A percentile compares a stretch with the other conserved stretches of the same genome.
Conservation (phyloP, 1,140 invertebrate species). For the Drosophila nigrodunni region DNA sequence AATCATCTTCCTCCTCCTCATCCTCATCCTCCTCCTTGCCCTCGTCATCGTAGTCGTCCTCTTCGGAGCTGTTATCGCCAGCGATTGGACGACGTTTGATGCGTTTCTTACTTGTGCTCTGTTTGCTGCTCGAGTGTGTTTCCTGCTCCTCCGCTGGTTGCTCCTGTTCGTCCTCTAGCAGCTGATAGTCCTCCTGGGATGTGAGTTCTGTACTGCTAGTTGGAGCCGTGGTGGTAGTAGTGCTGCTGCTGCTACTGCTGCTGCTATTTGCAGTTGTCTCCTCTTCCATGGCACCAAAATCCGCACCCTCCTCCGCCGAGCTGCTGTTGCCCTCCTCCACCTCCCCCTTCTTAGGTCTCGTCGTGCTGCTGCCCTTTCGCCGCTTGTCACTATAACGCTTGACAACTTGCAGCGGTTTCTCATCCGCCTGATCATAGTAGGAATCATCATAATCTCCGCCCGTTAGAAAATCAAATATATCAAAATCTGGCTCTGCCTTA, state of each 20-base stretch:
- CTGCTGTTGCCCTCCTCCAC: conserved; percentile 58
- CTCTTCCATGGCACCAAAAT: conserved; percentile 72
- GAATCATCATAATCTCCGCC: conserved; percentile 57
- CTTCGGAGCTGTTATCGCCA: conserved; percentile 36
- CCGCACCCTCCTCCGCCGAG: conserved; percentile 72
- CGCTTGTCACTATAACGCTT: background rate
- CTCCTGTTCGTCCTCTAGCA: conserved; percentile 8
- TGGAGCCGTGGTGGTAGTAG: background rate
- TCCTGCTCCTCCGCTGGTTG: background rate
- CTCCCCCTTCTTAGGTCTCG: background rate
- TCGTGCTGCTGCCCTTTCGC: background rate
- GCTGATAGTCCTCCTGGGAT: conserved; percentile 4
- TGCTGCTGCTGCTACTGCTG: conserved; percentile 11
- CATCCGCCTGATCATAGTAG: conserved; percentile 34
- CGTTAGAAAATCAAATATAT: conserved; percentile 59
- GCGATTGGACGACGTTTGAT: conserved; percentile 58
- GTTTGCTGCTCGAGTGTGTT: conserved; percentile 52
- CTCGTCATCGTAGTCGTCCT: conserved; percentile 54
- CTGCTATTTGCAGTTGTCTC: conserved; percentile 12
- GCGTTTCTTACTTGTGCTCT: conserved; percentile 68
- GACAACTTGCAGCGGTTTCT: background rate
- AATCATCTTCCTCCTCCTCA: conserved; percentile 17
- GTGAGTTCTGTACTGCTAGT: background rate
- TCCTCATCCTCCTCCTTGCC: conserved; percentile 9
- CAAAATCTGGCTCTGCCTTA: conserved; percentile 37